Base-by-base conservation (phyloP, 2,888 invertebrate species). In the Vanessa cardui region DNA sequence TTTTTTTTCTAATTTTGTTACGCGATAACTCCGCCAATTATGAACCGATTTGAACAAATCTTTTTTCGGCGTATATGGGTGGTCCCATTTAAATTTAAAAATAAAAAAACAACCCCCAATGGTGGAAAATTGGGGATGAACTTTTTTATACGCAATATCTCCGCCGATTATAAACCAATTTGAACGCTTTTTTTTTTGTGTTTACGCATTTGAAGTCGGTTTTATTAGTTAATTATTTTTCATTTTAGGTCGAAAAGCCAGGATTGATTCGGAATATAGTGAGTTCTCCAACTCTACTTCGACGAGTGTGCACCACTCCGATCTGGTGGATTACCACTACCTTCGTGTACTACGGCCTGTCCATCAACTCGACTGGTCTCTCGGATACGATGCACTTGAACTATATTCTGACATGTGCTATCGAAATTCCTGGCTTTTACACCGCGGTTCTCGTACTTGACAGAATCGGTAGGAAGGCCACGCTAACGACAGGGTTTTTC, bases 241-340 rank as follows among this genome's bases (percentile, higher is more conserved):
- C 39, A 12, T 50, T 52, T 26, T 52, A 52, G 52, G 20, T 52
- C 12, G 52, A 52, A 21, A 52, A 52, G 21, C 52, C 21, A 26
- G 52, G 52, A 6, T 20, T 52, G 52, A 21, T 52, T 52, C 52
- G 52, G 21, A 21, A 6, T 21, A 16, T 52, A 52, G 1, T 21
- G 12, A 12, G 26, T 90, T 94, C 94, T 0, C 82, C 81, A 2
- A 84, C 90, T n/a, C 84, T 95, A 4, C 79, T 94, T 1, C 81
- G 94, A 0, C 85, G 94, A 50, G 81, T 94, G 56, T 71, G 93
- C 21, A 94, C 94, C 63, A 95, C 95, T 62, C 95, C 94, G 20
- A 90, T 95, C 71, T 95, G 95, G 83, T 96, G 96, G 96, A 93
- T 95, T 31, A 94, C 95, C 0, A 95, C 94, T 72, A 94, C 95